Evolutionary conservation across 2,888 invertebrate genomes (phyloP).

Genomic region (Invenusta paracnida): DNA sequence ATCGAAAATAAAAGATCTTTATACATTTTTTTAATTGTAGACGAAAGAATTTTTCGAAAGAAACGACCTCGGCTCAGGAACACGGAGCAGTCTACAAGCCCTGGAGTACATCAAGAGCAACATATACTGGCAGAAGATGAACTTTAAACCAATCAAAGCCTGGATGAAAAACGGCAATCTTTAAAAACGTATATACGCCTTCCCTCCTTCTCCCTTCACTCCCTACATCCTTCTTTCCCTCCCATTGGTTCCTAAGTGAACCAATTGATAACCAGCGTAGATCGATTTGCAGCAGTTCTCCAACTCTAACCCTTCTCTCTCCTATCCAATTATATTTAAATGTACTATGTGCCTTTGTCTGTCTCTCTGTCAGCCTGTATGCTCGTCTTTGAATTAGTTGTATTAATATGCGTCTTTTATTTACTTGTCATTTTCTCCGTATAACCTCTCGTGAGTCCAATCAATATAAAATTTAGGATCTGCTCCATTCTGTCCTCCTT

Average conservation of each 20-base stretch:
- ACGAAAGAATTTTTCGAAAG: conserved; percentile 7
- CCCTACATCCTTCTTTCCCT: background rate
- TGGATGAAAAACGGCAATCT: background rate
- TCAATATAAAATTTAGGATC: too few species aligned
- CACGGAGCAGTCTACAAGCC: conserved; percentile 12
- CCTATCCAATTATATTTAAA: background rate
- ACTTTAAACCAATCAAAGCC: conserved; percentile 1
- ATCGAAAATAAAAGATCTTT: too few species aligned
- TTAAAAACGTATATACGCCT: background rate
- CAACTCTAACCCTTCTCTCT: background rate
- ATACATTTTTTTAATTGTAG: too few species aligned
- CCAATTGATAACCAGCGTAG: too few species aligned
- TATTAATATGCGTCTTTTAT: background rate
- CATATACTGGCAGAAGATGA: conserved; percentile 31
- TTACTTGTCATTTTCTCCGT: too few species aligned
- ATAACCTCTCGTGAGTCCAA: too few species aligned
- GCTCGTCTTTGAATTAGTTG: background rate
- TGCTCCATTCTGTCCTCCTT: too few species aligned
- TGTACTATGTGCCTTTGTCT: background rate
- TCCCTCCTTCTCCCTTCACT: background rate
- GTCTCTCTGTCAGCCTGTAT: background rate
- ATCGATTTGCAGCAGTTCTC: background rate
- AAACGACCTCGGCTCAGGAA: conserved; percentile 32
- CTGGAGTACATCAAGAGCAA: conserved; percentile 35
- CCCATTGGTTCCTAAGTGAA: background rate